These are phyloP conservation scores for Cichladusa arquata DNA, from an alignment of 2,113 vertebrate species.

Conservation along the genomic window DNA sequence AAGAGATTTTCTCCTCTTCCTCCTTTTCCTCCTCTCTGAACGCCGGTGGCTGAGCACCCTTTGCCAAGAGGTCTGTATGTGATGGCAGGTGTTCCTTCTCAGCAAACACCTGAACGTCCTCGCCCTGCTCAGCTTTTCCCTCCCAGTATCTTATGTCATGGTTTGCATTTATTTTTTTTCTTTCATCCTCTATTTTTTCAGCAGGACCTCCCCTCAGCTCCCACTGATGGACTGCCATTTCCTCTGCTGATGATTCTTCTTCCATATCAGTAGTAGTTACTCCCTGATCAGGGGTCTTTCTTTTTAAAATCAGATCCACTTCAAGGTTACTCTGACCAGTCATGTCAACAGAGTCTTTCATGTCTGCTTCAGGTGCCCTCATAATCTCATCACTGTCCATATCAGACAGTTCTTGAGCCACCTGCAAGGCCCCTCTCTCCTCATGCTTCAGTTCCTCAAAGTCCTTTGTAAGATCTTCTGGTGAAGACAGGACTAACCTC, in stretches of 20 bases:
- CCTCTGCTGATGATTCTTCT: slow-evolving; percentile 64
- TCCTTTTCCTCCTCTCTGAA: slow-evolving; percentile 61
- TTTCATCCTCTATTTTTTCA: slow-evolving; percentile 74
- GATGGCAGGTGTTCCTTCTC: slow-evolving; percentile 41
- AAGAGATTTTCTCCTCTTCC: slow-evolving; percentile 55
- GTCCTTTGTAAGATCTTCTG: slow-evolving; percentile 95
- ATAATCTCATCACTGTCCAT: neutral
- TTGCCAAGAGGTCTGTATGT: neutral
- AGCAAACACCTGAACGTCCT: slow-evolving; percentile 33
- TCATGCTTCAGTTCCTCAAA: slow-evolving; percentile 90
- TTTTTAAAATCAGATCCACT: slow-evolving; percentile 52
- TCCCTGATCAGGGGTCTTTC: slow-evolving; percentile 63
- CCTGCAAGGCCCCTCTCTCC: slow-evolving; percentile 65
- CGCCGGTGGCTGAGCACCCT: neutral
- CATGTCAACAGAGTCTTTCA: slow-evolving; percentile 17
- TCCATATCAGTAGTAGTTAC: slow-evolving; percentile 57
- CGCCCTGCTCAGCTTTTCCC: slow-evolving; percentile 51
- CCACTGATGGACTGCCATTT: slow-evolving; percentile 36
- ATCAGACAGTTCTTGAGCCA: neutral
- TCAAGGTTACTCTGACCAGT: neutral
- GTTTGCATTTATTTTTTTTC: slow-evolving; percentile 65
- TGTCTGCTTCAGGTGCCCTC: slow-evolving; percentile 16
- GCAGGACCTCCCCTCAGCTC: slow-evolving; percentile 35
- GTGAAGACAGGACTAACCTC: slow-evolving; percentile 85
- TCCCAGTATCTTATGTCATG: slow-evolving; percentile 62